phyloP scores from a whole-genome alignment of 2,113 vertebrate species.

The Siniperca knerii region DNA sequence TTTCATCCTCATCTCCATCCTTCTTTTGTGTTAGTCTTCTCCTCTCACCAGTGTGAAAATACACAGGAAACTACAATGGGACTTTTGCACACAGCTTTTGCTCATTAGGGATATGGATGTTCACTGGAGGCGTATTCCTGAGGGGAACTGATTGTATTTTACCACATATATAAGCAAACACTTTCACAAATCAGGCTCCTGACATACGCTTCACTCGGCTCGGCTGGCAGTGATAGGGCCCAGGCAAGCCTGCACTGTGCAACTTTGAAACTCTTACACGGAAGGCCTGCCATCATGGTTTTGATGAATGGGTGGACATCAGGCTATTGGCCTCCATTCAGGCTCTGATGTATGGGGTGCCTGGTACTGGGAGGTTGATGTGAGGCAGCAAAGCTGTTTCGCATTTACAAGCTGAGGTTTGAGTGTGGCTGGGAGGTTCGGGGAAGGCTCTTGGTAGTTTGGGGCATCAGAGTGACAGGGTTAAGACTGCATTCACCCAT shows the following conservation, averaged over 20 bases:
- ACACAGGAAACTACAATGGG: conserved; percentile 71
- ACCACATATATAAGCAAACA: conserved; percentile 49
- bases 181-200: conserved; percentile 51
- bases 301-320: conserved; percentile 67
- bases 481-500: conserved; percentile 74
- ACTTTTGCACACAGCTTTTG: conserved; percentile 68
- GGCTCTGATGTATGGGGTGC: conserved; percentile 69
- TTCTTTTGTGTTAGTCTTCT: conserved; percentile 75
- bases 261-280: conserved; percentile 58
- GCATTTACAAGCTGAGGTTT: conserved; percentile 61
- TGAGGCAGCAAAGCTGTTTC: conserved; percentile 73
- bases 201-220: conserved; percentile 55
- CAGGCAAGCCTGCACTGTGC: conserved; percentile 57
- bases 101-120: conserved; percentile 54
- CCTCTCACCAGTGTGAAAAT: conserved; percentile 68
- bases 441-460: conserved; percentile 57
- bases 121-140: conserved; percentile 30
- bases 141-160: conserved; percentile 33
- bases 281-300: conserved; percentile 57
- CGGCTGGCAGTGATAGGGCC: conserved; percentile 50
- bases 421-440: conserved; percentile 55
- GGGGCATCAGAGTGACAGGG: conserved; percentile 68
- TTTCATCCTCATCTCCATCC: conserved; percentile 75
- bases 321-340: conserved; percentile 53
- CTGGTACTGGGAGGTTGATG: conserved; percentile 58